Base-by-base conservation (phyloP, 2,888 invertebrate genomes). In the Phortica magna region DNA sequence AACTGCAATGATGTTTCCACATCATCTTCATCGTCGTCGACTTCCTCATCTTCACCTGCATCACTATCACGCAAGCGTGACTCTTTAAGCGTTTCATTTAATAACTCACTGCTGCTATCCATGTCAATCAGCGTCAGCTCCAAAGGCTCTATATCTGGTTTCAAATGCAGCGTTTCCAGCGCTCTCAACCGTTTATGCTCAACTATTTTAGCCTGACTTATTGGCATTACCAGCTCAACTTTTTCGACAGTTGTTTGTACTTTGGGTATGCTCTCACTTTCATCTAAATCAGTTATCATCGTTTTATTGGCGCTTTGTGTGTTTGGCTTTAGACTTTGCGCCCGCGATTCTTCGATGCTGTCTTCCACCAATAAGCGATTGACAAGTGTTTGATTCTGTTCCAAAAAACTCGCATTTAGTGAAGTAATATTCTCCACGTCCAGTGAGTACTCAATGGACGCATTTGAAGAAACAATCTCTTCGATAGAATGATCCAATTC, bases 401-500 rank as follows among this genome's bases (percentile, higher is more conserved):
- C 78, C 73, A 84, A 82, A 71, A 85, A 81, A 74, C 85, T 84
- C 0, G 83, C 81, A 79, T 83, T 82, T 10, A 84, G 61, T 9
- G 85, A 83, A 65, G 84, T 87, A 7, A 85, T 53, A 76, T 87
- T 85, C 6, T 83, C 85, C 0, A 84, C 86, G 22, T 90, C 90
- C 19, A 91, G 85, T 0, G 87, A 89, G 31, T 90, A 83, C 76
- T 92, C 91, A 6, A 91, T 82, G 0, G 91, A 90, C 22, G 90
- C 88, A 79, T 91, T 91, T 1, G 88, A 85, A 42, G 88, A 89
- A 2, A 91, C 78, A 10, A 91, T 84, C 77, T 92, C 91, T 61
- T 91, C 91, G 71, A 91, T 79, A 1, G 91, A 91, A 74, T 91
- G 83, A 83, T 91, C 91, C 74, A 90, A 89, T 61, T 91, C 91